phyloP scores from a whole-genome alignment of 2,888 invertebrate genomes.

The Polymixis flavicincta region DNA sequence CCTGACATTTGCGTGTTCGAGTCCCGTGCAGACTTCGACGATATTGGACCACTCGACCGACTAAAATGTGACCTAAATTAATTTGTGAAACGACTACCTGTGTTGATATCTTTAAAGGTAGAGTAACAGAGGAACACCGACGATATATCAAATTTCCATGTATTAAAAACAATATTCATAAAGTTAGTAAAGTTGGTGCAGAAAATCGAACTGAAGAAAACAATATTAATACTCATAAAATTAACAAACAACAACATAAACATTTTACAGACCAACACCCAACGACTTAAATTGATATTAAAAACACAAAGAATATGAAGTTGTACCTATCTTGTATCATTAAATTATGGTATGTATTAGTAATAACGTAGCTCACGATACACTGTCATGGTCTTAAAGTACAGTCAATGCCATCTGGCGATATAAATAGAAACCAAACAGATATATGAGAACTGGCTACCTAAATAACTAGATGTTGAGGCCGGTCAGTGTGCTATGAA shows the following conservation, averaged over 20 bases:
- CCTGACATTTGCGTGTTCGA: conserved; percentile 84
- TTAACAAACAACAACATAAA: background rate
- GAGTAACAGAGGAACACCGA: conserved; percentile 6
- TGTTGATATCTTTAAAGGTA: conserved; percentile 52
- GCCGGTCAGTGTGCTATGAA: conserved; percentile 8
- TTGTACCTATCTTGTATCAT: background rate
- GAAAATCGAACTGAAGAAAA: background rate
- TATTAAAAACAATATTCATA: background rate
- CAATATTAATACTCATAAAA: conserved; percentile 4
- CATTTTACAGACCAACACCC: background rate
- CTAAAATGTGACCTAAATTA: conserved; percentile 67
- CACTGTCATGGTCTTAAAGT: background rate
- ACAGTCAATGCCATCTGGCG: conserved; percentile 45
- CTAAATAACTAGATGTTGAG: conserved; percentile 20
- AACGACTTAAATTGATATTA: background rate
- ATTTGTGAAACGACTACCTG: conserved; percentile 65
- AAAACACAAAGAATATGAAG: conserved; percentile 1
- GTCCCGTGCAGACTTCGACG: conserved; percentile 56
- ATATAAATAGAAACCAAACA: conserved; percentile 30
- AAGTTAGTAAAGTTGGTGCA: background rate
- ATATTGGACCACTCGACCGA: conserved; percentile 68
- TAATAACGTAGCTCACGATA: background rate
- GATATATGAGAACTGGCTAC: background rate
- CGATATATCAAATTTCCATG: conserved; percentile 2
- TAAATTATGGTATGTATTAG: conserved; percentile 20